Evolutionary conservation across 2,113 vertebrate species (phyloP).

Genomic region (Cinclus cinclus): DNA sequence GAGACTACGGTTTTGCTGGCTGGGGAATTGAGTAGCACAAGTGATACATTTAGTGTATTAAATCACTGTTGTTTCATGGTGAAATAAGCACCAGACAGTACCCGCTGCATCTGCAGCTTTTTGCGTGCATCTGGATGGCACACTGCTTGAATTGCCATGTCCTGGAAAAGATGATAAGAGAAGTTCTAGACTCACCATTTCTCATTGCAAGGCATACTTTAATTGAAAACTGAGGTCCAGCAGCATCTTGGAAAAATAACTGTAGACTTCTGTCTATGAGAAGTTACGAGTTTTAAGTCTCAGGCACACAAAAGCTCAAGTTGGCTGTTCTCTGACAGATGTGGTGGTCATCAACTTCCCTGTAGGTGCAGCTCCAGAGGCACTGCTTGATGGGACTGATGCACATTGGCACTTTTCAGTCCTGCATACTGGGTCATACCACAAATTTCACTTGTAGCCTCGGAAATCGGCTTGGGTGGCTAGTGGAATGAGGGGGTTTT

Average conservation of each 20-base stretch:
- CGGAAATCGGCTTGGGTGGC: not conserved
- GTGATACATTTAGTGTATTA: not conserved
- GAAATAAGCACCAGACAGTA: slow-evolving; percentile 26
- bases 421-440: fast-evolving
- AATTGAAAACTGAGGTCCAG: not conserved
- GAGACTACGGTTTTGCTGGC: not conserved
- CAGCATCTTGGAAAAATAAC: not conserved
- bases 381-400: not conserved
- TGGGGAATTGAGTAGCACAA: slow-evolving; percentile 11
- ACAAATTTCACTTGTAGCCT: not conserved
- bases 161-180: not conserved
- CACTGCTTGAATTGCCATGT: not conserved
- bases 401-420: not conserved
- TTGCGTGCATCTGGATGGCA: not conserved
- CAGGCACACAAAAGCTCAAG: not conserved
- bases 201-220: not conserved
- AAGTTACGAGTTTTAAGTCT: not conserved
- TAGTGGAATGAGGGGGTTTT: not conserved
- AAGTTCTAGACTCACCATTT: not conserved
- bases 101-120: not conserved
- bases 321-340: not conserved
- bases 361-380: not conserved
- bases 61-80: not conserved
- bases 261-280: not conserved
- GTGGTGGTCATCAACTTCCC: fast-evolving